Base-by-base conservation (phyloP, 1,140 invertebrate genomes). In the Sesamia nonagrioides region DNA sequence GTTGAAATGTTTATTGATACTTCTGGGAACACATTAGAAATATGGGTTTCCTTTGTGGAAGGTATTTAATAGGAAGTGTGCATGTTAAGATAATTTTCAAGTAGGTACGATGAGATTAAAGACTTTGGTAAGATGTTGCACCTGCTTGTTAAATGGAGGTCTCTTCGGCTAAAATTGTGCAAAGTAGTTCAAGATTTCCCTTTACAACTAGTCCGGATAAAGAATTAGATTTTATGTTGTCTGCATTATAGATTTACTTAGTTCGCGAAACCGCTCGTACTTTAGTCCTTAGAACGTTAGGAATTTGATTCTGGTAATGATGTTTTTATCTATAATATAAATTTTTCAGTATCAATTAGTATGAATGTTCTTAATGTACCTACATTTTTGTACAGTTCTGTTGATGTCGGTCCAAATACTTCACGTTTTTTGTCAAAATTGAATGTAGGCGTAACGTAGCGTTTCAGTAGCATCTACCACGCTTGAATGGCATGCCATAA, bases 401-500 rank as follows among this genome's bases (percentile, higher is more conserved):
- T 6, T 7, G 1, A 8, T 37, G 8, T 3, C n/a, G 40, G n/a
- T 63, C n/a, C 13, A 13, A 8, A 50, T 35, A 27, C 58, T 33
- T 56, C 50, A 68, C 40, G 17, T 52, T 7, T 73, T 56, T 52
- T 9, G n/a, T 17, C 17, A 7, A 52, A 6, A 13, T 13, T 37
- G 33, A 50, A 72, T 60, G 63, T 63, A 42, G 63, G 52, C 37
- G 40, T 27, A 50, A 71, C 35, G 56, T 27, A 45, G 18, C 21
- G 60, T 42, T 60, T 52, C 45, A 42, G 35, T 68, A 50, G 50
- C 15, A 37, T 68, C 17, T 61, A 9, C 37, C 69, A 54, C 42
- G 61, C 17, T 8, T 56, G 48, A 77, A 54, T 61, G 60, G 50
- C 48, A 68, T 48, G 74, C 60, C 48, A 68, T 45, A 77, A 68